Evolutionary conservation across 2,797 vertebrate species (phyloP), one percentile per base, ranked within the genome.

Genomic region (Acanthis flammea): DNA sequence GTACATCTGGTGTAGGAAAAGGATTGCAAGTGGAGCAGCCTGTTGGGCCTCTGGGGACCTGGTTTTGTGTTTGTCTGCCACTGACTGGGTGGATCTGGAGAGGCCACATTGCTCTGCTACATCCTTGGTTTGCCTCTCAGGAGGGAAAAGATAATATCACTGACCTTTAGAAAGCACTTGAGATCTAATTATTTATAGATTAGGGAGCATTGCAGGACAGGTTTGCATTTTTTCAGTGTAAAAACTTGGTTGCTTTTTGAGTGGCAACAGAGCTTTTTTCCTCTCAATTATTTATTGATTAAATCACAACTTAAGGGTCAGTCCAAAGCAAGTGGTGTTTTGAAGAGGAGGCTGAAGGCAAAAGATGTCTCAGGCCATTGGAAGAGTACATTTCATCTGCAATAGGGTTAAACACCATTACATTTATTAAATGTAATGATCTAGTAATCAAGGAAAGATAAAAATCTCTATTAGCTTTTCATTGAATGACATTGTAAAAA

Each of bases 41-140:
- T 7, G 0, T 12, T 0, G 1, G 25, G 16, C 5, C 28, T 73
- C 68, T 57, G 58, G 55, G 61, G 42, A 42, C 3, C 12, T 16
- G 19, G 8, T 39, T 66, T 50, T 61, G 42, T 1, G 42, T 66
- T 66, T 58, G 24, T 39, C 41, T 90, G 2, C 27, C 14, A 7
- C 9, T 8, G 23, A 4, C 44, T 37, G 42, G 12, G 15, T 55
- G 41, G 22, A 8, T 74, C 37, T 39, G 37, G 15, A 65, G 71
- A 53, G 33, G 42, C 5, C 31, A 14, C 45, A 16, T 58, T 18
- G 5, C 12, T 67, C 25, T 67, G 58, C 9, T 60, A 0, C 27
- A 33, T 13, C 37, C 50, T 58, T 53, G 54, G 18, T 55, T 83
- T 82, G 19, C 42, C 19, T 47, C 62, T 61, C n/a, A 61, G 35